Evolutionary conservation across 2,113 vertebrate genomes (phyloP).

Genomic region (Channa argus): DNA sequence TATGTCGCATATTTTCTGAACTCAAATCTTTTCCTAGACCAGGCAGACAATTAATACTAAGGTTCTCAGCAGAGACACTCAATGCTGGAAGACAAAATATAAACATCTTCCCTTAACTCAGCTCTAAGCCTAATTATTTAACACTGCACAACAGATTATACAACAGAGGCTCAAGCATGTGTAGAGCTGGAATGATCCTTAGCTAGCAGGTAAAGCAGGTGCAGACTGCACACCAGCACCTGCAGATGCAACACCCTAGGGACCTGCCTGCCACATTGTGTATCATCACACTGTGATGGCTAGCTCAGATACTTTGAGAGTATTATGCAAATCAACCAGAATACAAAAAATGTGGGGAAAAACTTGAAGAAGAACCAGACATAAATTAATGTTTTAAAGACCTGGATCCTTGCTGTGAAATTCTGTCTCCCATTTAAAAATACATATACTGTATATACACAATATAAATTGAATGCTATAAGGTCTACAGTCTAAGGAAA

Average conservation of each 20-base stretch:
- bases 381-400: slow-evolving; percentile 2
- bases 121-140: slow-evolving; percentile 5
- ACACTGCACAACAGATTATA: slow-evolving; percentile 15
- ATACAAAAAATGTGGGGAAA: slow-evolving; percentile 16
- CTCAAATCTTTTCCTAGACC: slow-evolving; percentile 74
- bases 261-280: slow-evolving; percentile 53
- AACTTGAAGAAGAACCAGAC: background rate
- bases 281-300: slow-evolving; percentile 43
- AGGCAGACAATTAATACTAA: slow-evolving; percentile 72
- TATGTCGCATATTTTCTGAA: slow-evolving; percentile 50
- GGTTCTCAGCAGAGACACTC: slow-evolving; percentile 56
- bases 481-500: background rate
- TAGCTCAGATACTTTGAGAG: slow-evolving; percentile 36
- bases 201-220: slow-evolving; percentile 49
- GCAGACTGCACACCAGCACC: slow-evolving; percentile 41
- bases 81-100: slow-evolving; percentile 59
- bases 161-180: slow-evolving; percentile 24
- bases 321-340: slow-evolving; percentile 47
- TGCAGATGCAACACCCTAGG: slow-evolving; percentile 56
- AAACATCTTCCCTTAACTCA: slow-evolving; percentile 57
- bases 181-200: slow-evolving; percentile 48
- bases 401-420: background rate
- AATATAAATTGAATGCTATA: background rate
- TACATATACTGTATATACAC: no score
- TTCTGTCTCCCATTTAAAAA: no score